These are phyloP conservation scores for Sylvia atricapilla DNA, from an alignment of 2,113 vertebrate species.

Conservation along the genomic window DNA sequence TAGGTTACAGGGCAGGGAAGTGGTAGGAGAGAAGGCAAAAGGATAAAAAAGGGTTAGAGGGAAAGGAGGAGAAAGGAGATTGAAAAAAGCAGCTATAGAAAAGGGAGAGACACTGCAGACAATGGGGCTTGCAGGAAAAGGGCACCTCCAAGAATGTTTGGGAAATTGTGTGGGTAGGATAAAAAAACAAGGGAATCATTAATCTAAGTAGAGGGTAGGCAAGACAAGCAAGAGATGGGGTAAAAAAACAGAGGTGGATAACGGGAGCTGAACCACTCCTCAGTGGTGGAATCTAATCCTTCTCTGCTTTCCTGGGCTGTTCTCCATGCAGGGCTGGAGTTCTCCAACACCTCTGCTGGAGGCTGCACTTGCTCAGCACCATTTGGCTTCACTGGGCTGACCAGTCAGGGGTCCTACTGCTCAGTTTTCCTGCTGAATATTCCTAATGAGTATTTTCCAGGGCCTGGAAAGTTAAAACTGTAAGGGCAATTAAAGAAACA, in stretches of 20 bases:
- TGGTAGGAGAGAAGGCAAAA: not conserved
- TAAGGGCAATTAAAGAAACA: not conserved
- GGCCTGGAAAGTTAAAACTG: not conserved
- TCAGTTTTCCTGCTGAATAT: not conserved
- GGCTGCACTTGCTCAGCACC: not conserved
- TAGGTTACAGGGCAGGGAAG: not conserved
- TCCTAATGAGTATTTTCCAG: not conserved
- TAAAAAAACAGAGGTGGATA: not conserved
- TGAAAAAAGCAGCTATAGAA: not conserved
- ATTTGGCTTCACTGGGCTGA: not conserved
- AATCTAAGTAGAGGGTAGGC: not conserved
- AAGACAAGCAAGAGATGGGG: not conserved
- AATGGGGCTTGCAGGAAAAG: not conserved
- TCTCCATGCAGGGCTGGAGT: rapidly evolving
- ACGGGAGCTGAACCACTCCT: not conserved
- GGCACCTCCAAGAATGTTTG: not conserved
- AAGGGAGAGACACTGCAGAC: not conserved
- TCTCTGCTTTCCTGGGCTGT: not conserved
- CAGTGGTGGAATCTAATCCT: not conserved
- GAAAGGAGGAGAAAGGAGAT: not conserved
- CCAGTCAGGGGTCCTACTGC: not conserved
- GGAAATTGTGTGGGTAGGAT: not conserved
- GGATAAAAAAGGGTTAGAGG: not conserved
- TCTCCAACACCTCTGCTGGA: not conserved
- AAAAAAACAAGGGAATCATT: not conserved